Conservation (phyloP, 2,888 invertebrate genomes). For the Heliconius hortense region DNA sequence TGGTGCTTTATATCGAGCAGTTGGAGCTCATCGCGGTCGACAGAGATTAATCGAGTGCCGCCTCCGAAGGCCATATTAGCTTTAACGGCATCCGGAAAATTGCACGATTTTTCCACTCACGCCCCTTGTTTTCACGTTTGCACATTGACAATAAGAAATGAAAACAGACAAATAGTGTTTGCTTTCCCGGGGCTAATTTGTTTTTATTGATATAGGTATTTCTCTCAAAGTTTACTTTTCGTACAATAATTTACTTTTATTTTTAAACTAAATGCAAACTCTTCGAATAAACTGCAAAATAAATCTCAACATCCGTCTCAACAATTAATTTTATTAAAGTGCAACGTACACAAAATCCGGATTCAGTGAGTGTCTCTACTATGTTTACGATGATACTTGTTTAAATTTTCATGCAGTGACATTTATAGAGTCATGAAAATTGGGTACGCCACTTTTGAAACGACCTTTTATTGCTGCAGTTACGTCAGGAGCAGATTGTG, state of each 20-base stretch:
- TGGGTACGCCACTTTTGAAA: conserved; percentile 51
- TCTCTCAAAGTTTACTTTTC: not conserved
- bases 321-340: conserved; percentile 22
- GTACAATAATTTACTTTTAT: not conserved
- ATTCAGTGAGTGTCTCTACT: conserved; percentile 38
- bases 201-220: not conserved
- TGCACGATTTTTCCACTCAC: conserved; percentile 74
- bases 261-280: not conserved
- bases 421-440: conserved; percentile 54
- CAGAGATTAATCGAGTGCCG: conserved; percentile 75
- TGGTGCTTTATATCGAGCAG: conserved; percentile 66
- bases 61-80: conserved; percentile 73
- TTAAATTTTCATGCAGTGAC: conserved; percentile 60
- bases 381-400: conserved; percentile 50
- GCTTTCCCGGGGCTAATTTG: conserved; percentile 26
- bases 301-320: not conserved
- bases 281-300: not conserved
- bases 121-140: conserved; percentile 66
- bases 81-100: conserved; percentile 78
- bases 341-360: conserved; percentile 28
- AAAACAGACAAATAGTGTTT: conserved; percentile 48
- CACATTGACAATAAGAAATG: conserved; percentile 64
- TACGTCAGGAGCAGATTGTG: conserved; percentile 64
- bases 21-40: conserved; percentile 69
- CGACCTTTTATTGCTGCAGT: conserved; percentile 53